A percentile compares a stretch with the other conserved stretches of the same genome.
Conservation (phyloP, 2,113 vertebrate genomes). For the Oryzias melastigma region DNA sequence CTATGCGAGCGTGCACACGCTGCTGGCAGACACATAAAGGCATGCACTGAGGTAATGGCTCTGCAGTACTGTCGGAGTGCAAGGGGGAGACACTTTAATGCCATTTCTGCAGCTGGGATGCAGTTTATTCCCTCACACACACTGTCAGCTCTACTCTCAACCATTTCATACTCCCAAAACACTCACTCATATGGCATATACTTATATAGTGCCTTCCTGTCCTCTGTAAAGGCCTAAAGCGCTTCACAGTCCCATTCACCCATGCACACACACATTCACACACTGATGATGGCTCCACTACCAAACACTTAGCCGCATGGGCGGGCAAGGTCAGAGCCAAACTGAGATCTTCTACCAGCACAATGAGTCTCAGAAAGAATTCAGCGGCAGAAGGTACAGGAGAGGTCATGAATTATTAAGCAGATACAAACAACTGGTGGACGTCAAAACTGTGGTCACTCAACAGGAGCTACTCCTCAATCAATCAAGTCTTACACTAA, state of each 20-base stretch:
- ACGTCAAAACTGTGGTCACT: slow-evolving; percentile 5
- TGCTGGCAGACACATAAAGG: slow-evolving; percentile 37
- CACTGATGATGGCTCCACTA: no score
- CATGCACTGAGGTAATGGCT: slow-evolving; percentile 62
- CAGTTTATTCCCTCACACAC: slow-evolving; percentile 59
- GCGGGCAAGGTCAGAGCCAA: no score
- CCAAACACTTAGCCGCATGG: no score
- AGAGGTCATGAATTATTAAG: slow-evolving; percentile 18
- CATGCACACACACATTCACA: no score
- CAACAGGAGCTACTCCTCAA: slow-evolving; percentile 4
- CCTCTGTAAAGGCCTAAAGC: no score
- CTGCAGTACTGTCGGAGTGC: slow-evolving; percentile 65
- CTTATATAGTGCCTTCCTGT: no score
- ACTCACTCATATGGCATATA: slow-evolving; percentile 59
- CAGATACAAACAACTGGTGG: slow-evolving; percentile 11
- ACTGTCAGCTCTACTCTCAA: slow-evolving; percentile 44
- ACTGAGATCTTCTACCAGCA: slow-evolving; percentile 21
- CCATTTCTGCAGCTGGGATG: slow-evolving; percentile 66
- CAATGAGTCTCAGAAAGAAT: slow-evolving; percentile 42
- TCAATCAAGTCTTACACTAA: neutral
- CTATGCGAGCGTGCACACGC: slow-evolving; percentile 15
- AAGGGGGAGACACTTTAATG: slow-evolving; percentile 72
- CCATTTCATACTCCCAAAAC: slow-evolving; percentile 65
- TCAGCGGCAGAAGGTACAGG: slow-evolving; percentile 38
- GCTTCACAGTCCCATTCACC: no score